Evolutionary conservation across 2,888 invertebrate genomes (phyloP), one percentile per base, ranked within the genome.

Genomic region (Meiosimyza decipiens): DNA sequence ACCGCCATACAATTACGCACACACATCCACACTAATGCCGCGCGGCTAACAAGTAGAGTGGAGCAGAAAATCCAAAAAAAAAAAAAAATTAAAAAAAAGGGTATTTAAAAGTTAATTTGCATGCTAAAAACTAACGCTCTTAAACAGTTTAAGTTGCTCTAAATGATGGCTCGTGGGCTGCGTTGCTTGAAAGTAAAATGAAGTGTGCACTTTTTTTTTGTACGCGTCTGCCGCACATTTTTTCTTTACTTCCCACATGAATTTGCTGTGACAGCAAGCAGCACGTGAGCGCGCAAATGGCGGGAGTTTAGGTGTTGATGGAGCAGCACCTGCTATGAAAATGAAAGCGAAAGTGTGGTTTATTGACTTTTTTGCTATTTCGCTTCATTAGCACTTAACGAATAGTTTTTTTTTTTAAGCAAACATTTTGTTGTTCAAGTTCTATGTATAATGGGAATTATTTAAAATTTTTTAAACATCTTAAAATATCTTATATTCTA

Each of bases 1-100:
- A 83, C 83, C 84, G 79, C 82, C 81, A 83, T 84, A 82, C 81
- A 82, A 84, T 84, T 82, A 83, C 78, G 77, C 77, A 75, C 77
- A 77, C 63, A 11, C 50, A 63, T 12, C 15, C 7, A 50, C 16
- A 16, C 40, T 40, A 40, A 40, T 40, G 40, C 40, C 40, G 16
- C 33, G n/a, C 22, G 18, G 16, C 63, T 16, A 47, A 50, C n/a
- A 47, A 50, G 22, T 16, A 40, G 40, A 40, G 40, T 6, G 16
- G 9, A 16, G 16, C 16, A 50, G 3, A 47, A 63, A n/a, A 12
- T n/a, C 55, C 2, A 57, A 7, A 49, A n/a, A 63, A 47, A 63
- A 16, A 47, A 28, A 40, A 9, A 40, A 40, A 2, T 22, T 22
- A 47, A 50, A 16, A 47, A 7, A 13, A 13, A 60, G 15, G 12